Percentiles rank a stretch among this genome's conserved stretches.
Conservation (phyloP, 1,140 invertebrate species). For the Halotydeus destructor region DNA sequence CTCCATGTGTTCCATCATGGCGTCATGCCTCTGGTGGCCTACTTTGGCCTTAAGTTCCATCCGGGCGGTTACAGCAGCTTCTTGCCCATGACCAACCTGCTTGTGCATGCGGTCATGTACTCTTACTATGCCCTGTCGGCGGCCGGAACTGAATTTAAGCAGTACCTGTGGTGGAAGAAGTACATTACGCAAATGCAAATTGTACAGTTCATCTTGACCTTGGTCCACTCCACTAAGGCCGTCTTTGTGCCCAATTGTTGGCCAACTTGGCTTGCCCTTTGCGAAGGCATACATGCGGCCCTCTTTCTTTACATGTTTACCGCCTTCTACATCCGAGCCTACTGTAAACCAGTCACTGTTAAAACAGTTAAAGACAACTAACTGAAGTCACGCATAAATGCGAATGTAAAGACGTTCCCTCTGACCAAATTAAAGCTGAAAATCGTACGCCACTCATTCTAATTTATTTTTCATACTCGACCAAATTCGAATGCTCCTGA, state of each 20-base stretch:
- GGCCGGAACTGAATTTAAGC: conserved; percentile 28
- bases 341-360: too few species aligned
- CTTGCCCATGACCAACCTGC: conserved; percentile 25
- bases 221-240: conserved; percentile 2
- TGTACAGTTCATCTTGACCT: conserved; percentile 17
- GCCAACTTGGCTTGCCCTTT: conserved; percentile 6
- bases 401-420: too few species aligned
- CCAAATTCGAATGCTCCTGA: too few species aligned
- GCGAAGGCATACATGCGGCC: conserved; percentile 2
- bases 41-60: conserved; percentile 4
- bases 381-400: too few species aligned
- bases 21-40: conserved; percentile 6
- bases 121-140: conserved; percentile 31
- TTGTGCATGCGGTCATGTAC: conserved; percentile 36
- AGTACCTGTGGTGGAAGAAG: conserved; percentile 34
- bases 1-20: conserved; percentile 30
- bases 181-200: conserved; percentile 33
- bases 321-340: conserved; percentile 12
- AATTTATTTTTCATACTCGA: too few species aligned
- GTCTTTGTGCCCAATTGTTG: conserved; percentile 6
- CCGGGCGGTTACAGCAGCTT: conserved; percentile 25
- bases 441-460: too few species aligned
- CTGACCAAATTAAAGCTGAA: too few species aligned
- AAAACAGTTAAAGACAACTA: too few species aligned
- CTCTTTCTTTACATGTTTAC: conserved; percentile 10